Evolutionary conservation across 2,888 invertebrate species (phyloP).

Genomic region (Metallyticus violacea): DNA sequence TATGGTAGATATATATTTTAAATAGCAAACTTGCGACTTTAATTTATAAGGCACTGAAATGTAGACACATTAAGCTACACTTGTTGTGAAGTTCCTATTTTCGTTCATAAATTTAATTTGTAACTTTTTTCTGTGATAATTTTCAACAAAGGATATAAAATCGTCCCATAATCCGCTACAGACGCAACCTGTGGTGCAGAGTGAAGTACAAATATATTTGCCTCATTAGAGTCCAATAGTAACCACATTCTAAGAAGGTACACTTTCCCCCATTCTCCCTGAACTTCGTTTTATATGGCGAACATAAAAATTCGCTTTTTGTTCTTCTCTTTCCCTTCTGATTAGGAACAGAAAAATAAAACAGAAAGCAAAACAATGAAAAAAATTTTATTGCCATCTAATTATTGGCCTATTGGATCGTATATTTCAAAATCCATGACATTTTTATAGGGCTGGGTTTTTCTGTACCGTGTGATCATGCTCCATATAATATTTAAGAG

Average conservation of each 20-base stretch:
- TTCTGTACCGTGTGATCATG: neutral
- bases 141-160: too few species aligned
- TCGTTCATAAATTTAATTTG: too few species aligned
- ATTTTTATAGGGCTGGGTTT: conserved; percentile 3
- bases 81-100: too few species aligned
- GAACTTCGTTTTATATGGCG: neutral
- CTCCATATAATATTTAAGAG: neutral
- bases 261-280: neutral
- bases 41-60: too few species aligned
- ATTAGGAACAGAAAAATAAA: neutral
- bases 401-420: conserved; percentile 9
- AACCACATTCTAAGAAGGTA: neutral
- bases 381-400: conserved; percentile 20
- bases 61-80: too few species aligned
- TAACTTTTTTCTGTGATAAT: too few species aligned
- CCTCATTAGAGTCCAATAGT: neutral
- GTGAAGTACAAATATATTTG: too few species aligned
- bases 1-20: too few species aligned
- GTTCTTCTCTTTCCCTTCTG: neutral
- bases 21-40: too few species aligned
- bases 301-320: neutral
- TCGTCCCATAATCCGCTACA: too few species aligned
- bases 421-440: conserved; percentile 11
- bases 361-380: neutral
- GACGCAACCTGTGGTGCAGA: too few species aligned